These are phyloP conservation scores for Rhimphoctona megacephalus DNA, from an alignment of 2,888 invertebrate genomes.

Conservation along the genomic window DNA sequence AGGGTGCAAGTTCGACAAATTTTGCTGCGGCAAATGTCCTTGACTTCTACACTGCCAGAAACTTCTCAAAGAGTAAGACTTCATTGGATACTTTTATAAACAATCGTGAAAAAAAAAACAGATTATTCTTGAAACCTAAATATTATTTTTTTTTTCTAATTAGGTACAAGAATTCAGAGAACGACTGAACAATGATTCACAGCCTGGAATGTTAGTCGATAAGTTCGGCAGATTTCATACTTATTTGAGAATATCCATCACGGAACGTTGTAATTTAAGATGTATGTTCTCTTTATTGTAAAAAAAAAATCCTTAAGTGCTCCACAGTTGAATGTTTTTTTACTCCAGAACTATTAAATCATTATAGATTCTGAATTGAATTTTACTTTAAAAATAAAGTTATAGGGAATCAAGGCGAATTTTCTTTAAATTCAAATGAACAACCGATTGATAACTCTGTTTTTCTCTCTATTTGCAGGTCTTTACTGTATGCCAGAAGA, in stretches of 20 bases:
- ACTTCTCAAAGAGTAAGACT: conserved; percentile 63
- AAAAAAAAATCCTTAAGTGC: too few species aligned
- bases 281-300: conserved; percentile 89
- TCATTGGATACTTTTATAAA: background rate
- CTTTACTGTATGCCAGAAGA: conserved; percentile 99
- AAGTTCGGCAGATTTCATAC: conserved; percentile 95
- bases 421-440: background rate
- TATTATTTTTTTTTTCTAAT: conserved; percentile 59
- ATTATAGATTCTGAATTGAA: too few species aligned
- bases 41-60: conserved; percentile 47
- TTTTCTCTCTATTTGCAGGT: conserved; percentile 86
- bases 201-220: conserved; percentile 88
- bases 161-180: conserved; percentile 79
- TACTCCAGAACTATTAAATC: accelerated
- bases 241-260: conserved; percentile 97
- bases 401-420: too few species aligned
- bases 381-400: too few species aligned
- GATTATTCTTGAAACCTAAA: background rate
- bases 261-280: conserved; percentile 98
- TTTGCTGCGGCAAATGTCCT: conserved; percentile 46
- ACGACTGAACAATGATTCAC: conserved; percentile 70
- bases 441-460: background rate
- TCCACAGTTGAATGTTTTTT: background rate
- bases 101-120: background rate
- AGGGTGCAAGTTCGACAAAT: conserved; percentile 29